Evolutionary conservation across 2,797 vertebrate genomes (phyloP).

Genomic region (Nyctibius grandis): DNA sequence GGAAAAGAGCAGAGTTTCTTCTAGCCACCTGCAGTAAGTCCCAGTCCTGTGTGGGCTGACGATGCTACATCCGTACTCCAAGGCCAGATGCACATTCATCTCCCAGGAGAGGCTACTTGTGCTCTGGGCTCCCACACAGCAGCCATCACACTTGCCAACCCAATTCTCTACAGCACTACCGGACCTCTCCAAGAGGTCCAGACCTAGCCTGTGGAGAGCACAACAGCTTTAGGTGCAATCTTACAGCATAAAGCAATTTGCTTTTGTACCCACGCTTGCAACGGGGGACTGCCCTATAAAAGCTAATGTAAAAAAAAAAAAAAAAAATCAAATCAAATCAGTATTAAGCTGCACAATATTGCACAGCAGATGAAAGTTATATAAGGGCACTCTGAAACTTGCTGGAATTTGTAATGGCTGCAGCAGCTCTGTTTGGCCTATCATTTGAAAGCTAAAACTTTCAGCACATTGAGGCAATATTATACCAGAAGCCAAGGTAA

Average conservation of each 20-base stretch:
- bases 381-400: neutral
- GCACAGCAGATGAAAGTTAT: neutral
- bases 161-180: neutral
- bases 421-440: neutral
- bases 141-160: neutral
- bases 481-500: neutral
- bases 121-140: neutral
- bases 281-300: neutral
- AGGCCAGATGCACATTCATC: fast-evolving
- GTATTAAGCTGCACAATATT: neutral
- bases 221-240: neutral
- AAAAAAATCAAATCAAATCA: neutral
- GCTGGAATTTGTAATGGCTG: neutral
- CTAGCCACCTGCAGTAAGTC: slow-evolving; percentile 48
- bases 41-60: slow-evolving; percentile 55
- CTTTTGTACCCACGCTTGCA: neutral
- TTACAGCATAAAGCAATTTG: neutral
- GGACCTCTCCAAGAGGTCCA: neutral
- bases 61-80: neutral
- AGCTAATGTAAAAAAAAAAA: neutral
- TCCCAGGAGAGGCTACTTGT: neutral
- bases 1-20: slow-evolving; percentile 20
- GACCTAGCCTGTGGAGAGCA: neutral
- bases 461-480: neutral
- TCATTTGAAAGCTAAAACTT: neutral